A percentile compares a stretch with the other conserved stretches of the same genome.
These are phyloP conservation scores for Acanthosepion esculentum DNA, from an alignment of 2,888 invertebrate genomes.

Conservation along the genomic window DNA sequence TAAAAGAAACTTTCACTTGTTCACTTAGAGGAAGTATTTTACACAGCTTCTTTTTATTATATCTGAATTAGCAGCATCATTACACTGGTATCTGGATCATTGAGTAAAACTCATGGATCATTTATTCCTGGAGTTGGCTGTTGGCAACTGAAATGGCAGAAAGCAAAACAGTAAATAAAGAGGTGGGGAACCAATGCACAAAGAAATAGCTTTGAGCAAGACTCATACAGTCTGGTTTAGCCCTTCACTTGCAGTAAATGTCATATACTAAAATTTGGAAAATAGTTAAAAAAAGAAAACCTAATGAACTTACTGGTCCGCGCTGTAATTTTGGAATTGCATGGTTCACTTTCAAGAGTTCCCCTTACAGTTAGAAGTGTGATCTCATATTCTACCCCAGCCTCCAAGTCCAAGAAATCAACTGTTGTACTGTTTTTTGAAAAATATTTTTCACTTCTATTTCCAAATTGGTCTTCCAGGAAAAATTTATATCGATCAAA, in stretches of 20 bases:
- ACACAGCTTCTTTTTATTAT: too few relatives aligned
- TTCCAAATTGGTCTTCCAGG: neutral
- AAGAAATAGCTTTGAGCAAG: too few relatives aligned
- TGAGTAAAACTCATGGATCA: too few relatives aligned
- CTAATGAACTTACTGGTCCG: neutral
- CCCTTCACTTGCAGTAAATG: neutral
- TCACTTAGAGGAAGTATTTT: too few relatives aligned
- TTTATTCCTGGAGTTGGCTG: too few relatives aligned
- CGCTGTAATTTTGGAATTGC: neutral
- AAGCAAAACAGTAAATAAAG: too few relatives aligned
- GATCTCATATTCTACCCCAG: neutral
- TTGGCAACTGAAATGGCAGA: too few relatives aligned
- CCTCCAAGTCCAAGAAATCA: neutral
- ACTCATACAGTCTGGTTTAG: too few relatives aligned
- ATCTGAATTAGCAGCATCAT: too few relatives aligned
- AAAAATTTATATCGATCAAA: neutral
- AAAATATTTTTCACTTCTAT: neutral
- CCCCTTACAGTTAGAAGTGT: neutral
- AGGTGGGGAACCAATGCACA: too few relatives aligned
- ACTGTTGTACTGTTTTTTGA: neutral
- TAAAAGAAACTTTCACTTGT: too few relatives aligned
- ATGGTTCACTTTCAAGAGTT: neutral
- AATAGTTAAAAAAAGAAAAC: neutral
- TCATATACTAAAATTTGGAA: neutral
- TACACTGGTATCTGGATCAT: too few relatives aligned